Evolutionary conservation across 2,888 invertebrate genomes (phyloP).

Genomic region (Ennomos erosarius): DNA sequence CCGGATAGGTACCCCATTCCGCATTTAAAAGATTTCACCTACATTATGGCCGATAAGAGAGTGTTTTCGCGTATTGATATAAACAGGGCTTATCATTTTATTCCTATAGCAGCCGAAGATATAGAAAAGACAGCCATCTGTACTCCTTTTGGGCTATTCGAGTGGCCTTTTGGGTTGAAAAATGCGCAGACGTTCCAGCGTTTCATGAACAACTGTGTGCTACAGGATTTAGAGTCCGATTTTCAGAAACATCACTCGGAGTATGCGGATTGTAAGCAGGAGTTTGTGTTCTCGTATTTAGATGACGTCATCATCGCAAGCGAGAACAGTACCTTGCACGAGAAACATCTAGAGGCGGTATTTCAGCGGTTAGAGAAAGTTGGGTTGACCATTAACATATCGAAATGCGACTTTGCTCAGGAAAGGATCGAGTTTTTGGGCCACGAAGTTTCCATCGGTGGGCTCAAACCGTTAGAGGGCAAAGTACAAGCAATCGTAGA

Average conservation of each 20-base stretch:
- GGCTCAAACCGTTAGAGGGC: conserved; percentile 5
- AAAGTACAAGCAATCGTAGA: background rate
- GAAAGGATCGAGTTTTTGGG: conserved; percentile 9
- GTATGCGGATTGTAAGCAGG: background rate
- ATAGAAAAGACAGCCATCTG: conserved; percentile 44
- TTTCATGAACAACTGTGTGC: conserved; percentile 17
- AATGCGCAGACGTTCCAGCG: conserved; percentile 34
- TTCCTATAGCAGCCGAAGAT: conserved; percentile 49
- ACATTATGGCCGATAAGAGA: conserved; percentile 2
- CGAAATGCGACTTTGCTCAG: too few species aligned
- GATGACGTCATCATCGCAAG: background rate
- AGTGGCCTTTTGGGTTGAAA: conserved; percentile 30
- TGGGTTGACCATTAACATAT: too few species aligned
- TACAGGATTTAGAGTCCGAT: background rate
- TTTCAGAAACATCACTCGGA: too few species aligned
- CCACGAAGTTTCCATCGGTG: conserved; percentile 6
- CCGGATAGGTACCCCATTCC: conserved; percentile 24
- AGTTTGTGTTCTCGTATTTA: background rate
- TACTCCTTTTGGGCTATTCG: conserved; percentile 35
- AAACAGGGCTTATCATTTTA: conserved; percentile 32
- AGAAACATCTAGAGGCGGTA: background rate
- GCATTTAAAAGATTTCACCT: conserved; percentile 5
- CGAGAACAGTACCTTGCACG: too few species aligned
- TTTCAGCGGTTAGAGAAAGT: background rate
- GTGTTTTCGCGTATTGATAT: conserved; percentile 14